These are phyloP conservation scores for Caenorhabditis sp. DNA, from an alignment of 2,888 invertebrate genomes.

Conservation along the genomic window DNA sequence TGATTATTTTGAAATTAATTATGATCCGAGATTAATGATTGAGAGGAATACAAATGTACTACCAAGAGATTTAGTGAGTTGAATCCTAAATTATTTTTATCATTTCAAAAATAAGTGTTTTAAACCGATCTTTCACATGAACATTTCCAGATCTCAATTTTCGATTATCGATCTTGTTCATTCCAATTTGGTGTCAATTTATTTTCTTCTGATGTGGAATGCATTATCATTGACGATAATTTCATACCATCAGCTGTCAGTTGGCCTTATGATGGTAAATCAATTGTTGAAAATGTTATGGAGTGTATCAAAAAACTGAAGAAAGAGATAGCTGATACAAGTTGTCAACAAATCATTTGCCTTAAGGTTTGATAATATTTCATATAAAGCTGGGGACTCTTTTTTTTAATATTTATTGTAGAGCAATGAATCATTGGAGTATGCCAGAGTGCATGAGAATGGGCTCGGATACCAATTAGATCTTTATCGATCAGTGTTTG, in stretches of 20 bases:
- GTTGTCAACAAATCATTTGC: constrained; percentile 38
- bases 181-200: constrained; percentile 43
- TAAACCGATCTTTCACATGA: not conserved
- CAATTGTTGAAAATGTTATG: constrained; percentile 45
- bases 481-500: constrained; percentile 56
- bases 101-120: no score
- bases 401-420: constrained; percentile 9
- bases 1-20: constrained; percentile 38
- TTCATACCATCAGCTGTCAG: constrained; percentile 29
- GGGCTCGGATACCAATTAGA: constrained; percentile 32
- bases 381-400: no score
- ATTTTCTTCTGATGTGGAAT: constrained; percentile 37
- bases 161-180: constrained; percentile 42
- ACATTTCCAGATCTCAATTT: constrained; percentile 21
- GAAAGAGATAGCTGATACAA: constrained; percentile 36
- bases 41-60: constrained; percentile 36
- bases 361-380: constrained; percentile 28
- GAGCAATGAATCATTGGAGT: constrained; percentile 46
- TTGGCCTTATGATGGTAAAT: constrained; percentile 33
- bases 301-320: constrained; percentile 34
- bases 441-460: constrained; percentile 41
- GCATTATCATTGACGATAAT: constrained; percentile 25
- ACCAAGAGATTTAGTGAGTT: constrained; percentile 36
- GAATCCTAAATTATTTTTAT: not conserved
- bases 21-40: constrained; percentile 32